Base-by-base conservation (phyloP, 2,797 vertebrate species). In the Sebastes cheni region DNA sequence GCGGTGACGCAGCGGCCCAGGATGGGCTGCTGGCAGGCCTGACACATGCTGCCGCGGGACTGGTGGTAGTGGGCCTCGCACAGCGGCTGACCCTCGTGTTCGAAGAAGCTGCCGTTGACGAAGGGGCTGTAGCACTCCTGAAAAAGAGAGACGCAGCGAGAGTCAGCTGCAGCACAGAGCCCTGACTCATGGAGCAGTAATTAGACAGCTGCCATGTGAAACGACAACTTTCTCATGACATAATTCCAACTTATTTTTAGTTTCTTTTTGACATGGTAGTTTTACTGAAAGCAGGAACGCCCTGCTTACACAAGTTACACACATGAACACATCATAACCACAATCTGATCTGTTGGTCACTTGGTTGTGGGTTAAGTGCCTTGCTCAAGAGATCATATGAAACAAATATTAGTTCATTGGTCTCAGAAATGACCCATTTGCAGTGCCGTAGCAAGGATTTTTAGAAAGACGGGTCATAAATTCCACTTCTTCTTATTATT, bases 41-140 rank as follows among this genome's bases (percentile, higher is more conserved):
- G 96, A 75, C 97, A 98, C 89, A 98, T 67, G 1, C 96, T 97
- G 16, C 97, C 97, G 0, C 97, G 95, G 27, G 95, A 96, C 67
- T 97, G 96, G 82, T 98, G 97, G 92, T 97, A 97, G 90, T 98
- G 97, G 25, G 96, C 97, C 92, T 98, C 97, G 7, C 97, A 98
- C 81, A 97, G 94, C 0, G 97, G 97, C 77, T 97, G 96, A 0
- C 97, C 97, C 13, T 97, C 96, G 1, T 97, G 96, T 77, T 98
- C 97, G 2, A 97, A 98, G 93, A 98, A 98, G 89, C 96, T 98
- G 85, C 97, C 97, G 0, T 97, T 97, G 7, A 97, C 95, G 20
- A 98, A 98, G 20, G 97, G 97, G 13, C 94, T 92, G 84, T 96
- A 97, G 91, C 97, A 98, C 83, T 98, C 97, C 97, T 98, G 88